phyloP scores from a whole-genome alignment of 2,113 vertebrate genomes.

The Sus scrofa region T2T-Sscrofa CM000813.6:106585001-106585500 shows the following conservation, averaged over 20 bases:
- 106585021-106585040: slow-evolving; percentile 49
- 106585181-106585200: rapidly evolving
- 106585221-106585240: background rate
- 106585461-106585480: background rate
- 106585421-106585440: background rate
- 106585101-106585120: background rate
- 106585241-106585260: no score
- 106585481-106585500: background rate
- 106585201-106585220: no score
- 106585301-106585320: background rate
- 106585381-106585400: background rate
- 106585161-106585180: background rate
- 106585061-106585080: background rate
- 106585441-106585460: background rate
- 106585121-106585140: background rate
- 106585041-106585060: background rate
- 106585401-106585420: background rate
- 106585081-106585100: background rate
- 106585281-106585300: background rate
- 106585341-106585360: background rate
- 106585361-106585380: background rate
- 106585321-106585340: background rate
- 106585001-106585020: slow-evolving; percentile 41
- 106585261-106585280: background rate
- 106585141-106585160: background rate